A percentile compares a stretch with the other conserved stretches of the same genome.
phyloP scores from a whole-genome alignment of 2,797 vertebrate genomes.

The Ptychobarbus kaznakovi region DNA sequence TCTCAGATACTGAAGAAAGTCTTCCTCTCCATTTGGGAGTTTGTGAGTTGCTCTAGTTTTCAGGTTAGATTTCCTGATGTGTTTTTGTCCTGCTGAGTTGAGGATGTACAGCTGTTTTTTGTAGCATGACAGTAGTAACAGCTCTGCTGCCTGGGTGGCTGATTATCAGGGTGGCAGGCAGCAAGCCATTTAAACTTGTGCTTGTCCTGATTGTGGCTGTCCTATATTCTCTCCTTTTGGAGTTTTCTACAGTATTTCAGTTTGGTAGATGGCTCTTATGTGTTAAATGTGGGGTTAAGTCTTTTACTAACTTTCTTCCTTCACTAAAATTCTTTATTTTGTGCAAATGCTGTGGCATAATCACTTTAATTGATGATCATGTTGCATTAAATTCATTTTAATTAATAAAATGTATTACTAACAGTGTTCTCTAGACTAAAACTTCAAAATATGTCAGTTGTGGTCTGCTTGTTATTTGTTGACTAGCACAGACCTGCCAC shows the following conservation, averaged over 20 bases:
- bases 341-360: not conserved
- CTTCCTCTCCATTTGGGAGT: constrained; percentile 3
- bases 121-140: not conserved
- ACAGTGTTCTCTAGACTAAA: not conserved
- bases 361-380: not conserved
- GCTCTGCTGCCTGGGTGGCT: constrained; percentile 15
- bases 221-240: constrained; percentile 38
- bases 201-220: constrained; percentile 44
- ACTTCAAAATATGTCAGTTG: constrained; percentile 5
- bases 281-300: not conserved
- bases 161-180: constrained; percentile 14
- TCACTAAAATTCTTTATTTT: not conserved
- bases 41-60: constrained; percentile 7
- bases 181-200: constrained; percentile 1
- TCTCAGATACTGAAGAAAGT: constrained; percentile 6
- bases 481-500: not conserved
- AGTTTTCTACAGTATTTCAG: not conserved
- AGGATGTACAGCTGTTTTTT: not conserved
- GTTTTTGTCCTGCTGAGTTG: not conserved
- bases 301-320: not conserved
- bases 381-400: not conserved
- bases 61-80: not conserved
- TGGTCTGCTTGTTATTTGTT: constrained; percentile 4
- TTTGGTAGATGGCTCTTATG: not conserved
- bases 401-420: not conserved